A percentile compares a stretch with the other conserved stretches of the same genome.
phyloP scores from a whole-genome alignment of 1,140 invertebrate species.

The Eriosoma lanigerum region DNA sequence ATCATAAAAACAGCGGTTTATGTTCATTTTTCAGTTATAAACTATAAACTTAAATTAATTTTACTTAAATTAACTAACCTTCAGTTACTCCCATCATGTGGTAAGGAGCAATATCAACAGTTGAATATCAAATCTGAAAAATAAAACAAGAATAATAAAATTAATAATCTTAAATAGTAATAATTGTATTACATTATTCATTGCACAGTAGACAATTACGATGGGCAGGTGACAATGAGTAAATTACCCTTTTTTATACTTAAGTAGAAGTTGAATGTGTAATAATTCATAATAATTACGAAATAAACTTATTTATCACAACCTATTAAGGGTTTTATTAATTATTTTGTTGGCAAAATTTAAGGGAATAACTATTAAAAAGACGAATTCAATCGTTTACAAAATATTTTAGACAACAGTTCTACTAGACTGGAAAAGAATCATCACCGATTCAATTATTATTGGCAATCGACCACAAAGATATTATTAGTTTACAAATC shows the following conservation, averaged over 20 bases:
- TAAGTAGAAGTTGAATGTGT: background rate
- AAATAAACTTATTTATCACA: background rate
- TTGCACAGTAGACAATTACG: background rate
- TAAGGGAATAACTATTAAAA: background rate
- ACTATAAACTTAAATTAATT: background rate
- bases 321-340: too few species aligned
- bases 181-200: background rate
- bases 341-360: too few species aligned
- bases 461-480: slow-evolving; percentile 33
- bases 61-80: slow-evolving; percentile 27
- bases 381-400: slow-evolving; percentile 13
- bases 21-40: background rate
- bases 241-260: background rate
- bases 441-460: slow-evolving; percentile 15
- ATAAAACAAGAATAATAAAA: slow-evolving; percentile 9
- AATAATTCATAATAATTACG: background rate
- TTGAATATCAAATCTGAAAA: slow-evolving; percentile 4
- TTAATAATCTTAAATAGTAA: background rate
- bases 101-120: slow-evolving; percentile 45
- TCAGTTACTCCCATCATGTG: slow-evolving; percentile 51
- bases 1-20: background rate
- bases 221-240: background rate
- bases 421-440: background rate
- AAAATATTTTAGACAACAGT: background rate
- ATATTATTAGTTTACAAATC: slow-evolving; percentile 40